Evolutionary conservation across 2,113 vertebrate species (phyloP).

Genomic region (Rhodinocichla rosea): DNA sequence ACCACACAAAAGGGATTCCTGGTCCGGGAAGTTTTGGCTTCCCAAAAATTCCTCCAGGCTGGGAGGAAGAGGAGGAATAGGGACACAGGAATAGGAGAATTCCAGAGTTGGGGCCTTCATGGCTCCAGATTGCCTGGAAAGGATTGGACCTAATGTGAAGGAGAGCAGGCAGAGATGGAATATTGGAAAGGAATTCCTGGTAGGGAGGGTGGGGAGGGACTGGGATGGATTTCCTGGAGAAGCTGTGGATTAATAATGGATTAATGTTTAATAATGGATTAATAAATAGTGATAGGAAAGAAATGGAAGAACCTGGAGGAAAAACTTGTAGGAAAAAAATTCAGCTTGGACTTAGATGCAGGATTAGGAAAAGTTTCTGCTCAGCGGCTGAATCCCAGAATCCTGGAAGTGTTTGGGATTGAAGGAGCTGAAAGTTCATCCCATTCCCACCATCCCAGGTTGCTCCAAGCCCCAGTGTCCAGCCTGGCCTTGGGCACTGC

Average conservation of each 20-base stretch:
- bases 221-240: background rate
- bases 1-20: background rate
- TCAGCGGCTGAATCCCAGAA: background rate
- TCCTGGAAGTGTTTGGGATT: background rate
- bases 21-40: background rate
- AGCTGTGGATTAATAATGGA: background rate
- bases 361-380: background rate
- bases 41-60: background rate
- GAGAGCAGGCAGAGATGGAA: background rate
- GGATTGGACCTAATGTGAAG: background rate
- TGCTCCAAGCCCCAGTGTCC: background rate
- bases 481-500: accelerated
- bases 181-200: no score
- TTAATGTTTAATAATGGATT: background rate
- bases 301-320: accelerated
- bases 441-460: background rate
- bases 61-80: background rate
- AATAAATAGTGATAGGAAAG: background rate
- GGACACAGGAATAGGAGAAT: background rate
- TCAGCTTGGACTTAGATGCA: background rate
- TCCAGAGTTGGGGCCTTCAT: accelerated
- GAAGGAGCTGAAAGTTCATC: background rate
- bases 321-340: background rate
- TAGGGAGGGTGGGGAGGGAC: no score
- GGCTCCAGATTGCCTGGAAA: background rate